Evolutionary conservation across 2,888 invertebrate genomes (phyloP).

Genomic region (Ferrisia virgata): DNA sequence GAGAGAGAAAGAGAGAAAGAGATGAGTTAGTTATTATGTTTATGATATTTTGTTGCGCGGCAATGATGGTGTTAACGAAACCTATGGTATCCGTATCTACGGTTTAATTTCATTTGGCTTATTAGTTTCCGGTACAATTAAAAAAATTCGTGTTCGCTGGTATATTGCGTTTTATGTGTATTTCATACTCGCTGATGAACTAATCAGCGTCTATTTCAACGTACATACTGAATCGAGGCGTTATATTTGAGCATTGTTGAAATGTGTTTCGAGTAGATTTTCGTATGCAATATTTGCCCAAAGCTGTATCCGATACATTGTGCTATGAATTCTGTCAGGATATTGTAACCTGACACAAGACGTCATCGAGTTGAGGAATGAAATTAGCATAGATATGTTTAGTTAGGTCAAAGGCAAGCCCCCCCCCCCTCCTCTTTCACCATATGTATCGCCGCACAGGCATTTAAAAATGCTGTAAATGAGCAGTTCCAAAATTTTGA

Average conservation of each 20-base stretch:
- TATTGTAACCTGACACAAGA: too few relatives aligned
- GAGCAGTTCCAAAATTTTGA: too few relatives aligned
- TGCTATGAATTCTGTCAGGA: too few relatives aligned
- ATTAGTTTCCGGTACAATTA: constrained; percentile 27
- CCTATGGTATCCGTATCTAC: neutral
- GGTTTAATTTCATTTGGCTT: neutral
- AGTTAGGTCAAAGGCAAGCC: too few relatives aligned
- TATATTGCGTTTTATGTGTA: neutral
- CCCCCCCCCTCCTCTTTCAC: too few relatives aligned
- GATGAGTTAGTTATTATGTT: neutral
- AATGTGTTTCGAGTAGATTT: neutral
- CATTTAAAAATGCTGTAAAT: too few relatives aligned
- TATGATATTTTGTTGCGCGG: neutral
- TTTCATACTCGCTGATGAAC: neutral
- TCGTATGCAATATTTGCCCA: neutral
- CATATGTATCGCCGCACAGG: too few relatives aligned
- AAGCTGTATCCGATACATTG: too few relatives aligned
- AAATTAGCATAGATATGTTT: too few relatives aligned
- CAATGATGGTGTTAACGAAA: neutral
- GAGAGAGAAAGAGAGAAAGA: neutral
- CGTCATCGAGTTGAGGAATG: too few relatives aligned
- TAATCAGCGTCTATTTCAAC: neutral
- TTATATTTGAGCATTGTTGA: neutral
- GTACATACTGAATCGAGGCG: neutral
- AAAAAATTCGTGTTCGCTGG: neutral